These are phyloP conservation scores for Pelodiscus sinensis DNA, from an alignment of 2,113 vertebrate species.

Conservation along the genomic window DNA sequence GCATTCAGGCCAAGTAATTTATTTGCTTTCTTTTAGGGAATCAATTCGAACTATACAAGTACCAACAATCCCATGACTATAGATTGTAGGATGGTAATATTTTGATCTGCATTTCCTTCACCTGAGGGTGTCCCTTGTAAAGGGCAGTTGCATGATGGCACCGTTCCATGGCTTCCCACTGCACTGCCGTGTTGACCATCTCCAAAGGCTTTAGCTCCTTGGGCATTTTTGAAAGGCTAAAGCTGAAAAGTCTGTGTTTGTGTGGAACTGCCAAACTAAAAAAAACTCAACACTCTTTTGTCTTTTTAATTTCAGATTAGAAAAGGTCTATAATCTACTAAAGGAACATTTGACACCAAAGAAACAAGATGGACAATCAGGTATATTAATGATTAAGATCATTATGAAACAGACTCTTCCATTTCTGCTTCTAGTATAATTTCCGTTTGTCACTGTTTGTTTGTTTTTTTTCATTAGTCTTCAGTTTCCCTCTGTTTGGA, in stretches of 20 bases:
- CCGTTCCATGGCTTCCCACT: neutral
- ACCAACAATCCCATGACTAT: neutral
- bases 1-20: constrained; percentile 96
- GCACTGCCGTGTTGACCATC: neutral
- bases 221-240: neutral
- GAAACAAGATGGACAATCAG: constrained; percentile 82
- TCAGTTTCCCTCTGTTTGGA: neutral
- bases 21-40: constrained; percentile 12
- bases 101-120: neutral
- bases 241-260: neutral
- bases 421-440: neutral
- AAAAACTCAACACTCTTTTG: neutral
- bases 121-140: neutral
- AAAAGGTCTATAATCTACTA: constrained; percentile 94
- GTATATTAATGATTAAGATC: constrained; percentile 70
- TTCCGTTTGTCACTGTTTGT: neutral
- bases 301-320: constrained; percentile 83
- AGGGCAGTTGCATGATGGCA: neutral
- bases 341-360: constrained; percentile 92
- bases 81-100: neutral
- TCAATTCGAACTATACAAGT: neutral
- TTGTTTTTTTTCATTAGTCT: neutral
- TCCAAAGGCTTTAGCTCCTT: neutral
- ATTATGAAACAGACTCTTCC: neutral
- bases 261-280: neutral